A percentile compares a stretch with the other conserved stretches of the same genome.
These are phyloP conservation scores for Polypterus bichir DNA, from an alignment of 2,113 vertebrate genomes.

Conservation along the genomic window DNA sequence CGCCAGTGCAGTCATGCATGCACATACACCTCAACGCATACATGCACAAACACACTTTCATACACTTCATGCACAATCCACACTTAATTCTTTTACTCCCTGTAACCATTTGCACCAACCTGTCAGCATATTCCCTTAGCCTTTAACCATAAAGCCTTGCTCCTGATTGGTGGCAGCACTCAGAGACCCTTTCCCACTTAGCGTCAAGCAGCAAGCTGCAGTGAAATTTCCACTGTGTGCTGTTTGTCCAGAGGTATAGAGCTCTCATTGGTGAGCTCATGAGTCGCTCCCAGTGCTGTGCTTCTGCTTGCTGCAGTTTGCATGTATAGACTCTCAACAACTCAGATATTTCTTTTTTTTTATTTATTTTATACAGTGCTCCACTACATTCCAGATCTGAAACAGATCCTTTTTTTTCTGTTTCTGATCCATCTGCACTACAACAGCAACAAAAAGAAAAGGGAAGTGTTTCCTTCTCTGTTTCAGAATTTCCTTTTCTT, in stretches of 20 bases:
- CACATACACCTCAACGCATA: constrained; percentile 10
- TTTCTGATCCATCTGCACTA: not conserved
- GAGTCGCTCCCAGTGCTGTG: no score
- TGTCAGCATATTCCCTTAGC: constrained; percentile 28
- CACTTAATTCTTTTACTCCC: constrained; percentile 9
- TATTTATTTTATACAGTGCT: no score
- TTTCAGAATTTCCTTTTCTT: constrained; percentile 2
- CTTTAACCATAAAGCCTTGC: constrained; percentile 13
- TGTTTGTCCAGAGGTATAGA: no score
- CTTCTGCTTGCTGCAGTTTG: no score
- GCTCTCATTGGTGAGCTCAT: no score
- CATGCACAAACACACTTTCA: constrained; percentile 12
- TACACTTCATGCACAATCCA: constrained; percentile 1
- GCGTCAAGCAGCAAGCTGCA: constrained; percentile 6
- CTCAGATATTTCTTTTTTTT: no score
- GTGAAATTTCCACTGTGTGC: no score
- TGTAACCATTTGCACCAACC: constrained; percentile 15
- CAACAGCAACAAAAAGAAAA: constrained; percentile 11
- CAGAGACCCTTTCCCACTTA: constrained; percentile 8
- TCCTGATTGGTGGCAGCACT: constrained; percentile 27
- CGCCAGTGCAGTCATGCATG: constrained; percentile 5
- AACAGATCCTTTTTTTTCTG: no score
- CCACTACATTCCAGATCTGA: no score
- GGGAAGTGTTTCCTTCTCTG: constrained; percentile 12
- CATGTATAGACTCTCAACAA: no score